Evolutionary conservation across 2,113 vertebrate genomes (phyloP).

Genomic region (Hippoglossus stenolepis): DNA sequence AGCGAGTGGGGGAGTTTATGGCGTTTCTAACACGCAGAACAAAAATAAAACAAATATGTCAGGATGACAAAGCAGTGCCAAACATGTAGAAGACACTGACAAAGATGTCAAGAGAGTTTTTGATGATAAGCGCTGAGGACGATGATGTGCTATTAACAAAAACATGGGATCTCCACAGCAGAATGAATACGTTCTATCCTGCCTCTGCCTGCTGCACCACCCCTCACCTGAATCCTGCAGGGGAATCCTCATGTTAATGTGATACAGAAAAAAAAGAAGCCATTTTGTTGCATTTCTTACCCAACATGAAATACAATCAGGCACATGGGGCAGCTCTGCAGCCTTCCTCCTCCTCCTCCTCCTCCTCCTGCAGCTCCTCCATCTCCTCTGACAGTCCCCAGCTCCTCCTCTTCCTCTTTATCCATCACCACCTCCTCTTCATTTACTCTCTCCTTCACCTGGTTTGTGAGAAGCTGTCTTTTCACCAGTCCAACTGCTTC

Average conservation of each 20-base stretch:
- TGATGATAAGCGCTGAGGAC: too few relatives aligned
- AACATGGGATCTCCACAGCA: too few relatives aligned
- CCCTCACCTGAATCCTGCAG: too few relatives aligned
- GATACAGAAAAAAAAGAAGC: background rate
- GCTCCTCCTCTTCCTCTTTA: constrained; percentile 11
- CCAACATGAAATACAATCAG: constrained; percentile 77
- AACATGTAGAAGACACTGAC: too few relatives aligned
- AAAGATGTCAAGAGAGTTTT: too few relatives aligned
- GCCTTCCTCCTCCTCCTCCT: background rate
- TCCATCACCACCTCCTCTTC: constrained; percentile 3
- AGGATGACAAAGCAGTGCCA: too few relatives aligned
- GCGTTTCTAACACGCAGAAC: too few relatives aligned
- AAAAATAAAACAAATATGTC: too few relatives aligned
- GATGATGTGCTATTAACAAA: too few relatives aligned
- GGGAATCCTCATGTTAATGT: background rate
- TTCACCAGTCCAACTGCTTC: background rate
- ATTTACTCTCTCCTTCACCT: background rate
- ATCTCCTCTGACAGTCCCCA: constrained; percentile 1
- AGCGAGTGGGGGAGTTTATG: too few relatives aligned
- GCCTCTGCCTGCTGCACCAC: background rate
- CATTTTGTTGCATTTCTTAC: constrained; percentile 73
- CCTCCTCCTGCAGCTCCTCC: constrained; percentile 11
- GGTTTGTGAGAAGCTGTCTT: background rate
- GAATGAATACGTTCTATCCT: background rate
- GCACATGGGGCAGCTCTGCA: constrained; percentile 89